Evolutionary conservation across 1,140 invertebrate species (phyloP).

Genomic region (Aphidius ervi): DNA sequence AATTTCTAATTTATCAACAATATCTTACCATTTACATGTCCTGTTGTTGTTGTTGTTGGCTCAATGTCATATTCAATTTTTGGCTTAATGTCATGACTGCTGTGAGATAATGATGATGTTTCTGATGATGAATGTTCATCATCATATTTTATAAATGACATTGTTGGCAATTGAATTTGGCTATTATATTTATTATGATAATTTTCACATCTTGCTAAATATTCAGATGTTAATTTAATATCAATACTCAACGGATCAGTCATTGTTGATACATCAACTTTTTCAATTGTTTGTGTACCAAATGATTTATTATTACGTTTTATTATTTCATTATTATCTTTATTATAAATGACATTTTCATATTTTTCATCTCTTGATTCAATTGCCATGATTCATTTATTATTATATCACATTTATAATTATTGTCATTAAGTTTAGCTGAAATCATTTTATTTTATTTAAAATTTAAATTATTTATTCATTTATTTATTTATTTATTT

Average conservation of each 20-base stretch:
- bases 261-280: constrained; percentile 56
- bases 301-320: constrained; percentile 39
- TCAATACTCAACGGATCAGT: constrained; percentile 53
- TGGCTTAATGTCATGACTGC: constrained; percentile 35
- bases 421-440: no score
- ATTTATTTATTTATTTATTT: neutral
- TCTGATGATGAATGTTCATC: no score
- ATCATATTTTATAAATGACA: no score
- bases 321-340: constrained; percentile 41
- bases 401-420: neutral
- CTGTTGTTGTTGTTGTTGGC: constrained; percentile 30
- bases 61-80: constrained; percentile 46
- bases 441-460: neutral
- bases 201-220: constrained; percentile 47
- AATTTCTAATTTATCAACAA: neutral
- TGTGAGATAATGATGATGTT: constrained; percentile 28
- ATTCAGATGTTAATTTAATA: constrained; percentile 48
- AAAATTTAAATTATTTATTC: neutral
- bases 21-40: constrained; percentile 43
- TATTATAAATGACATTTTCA: constrained; percentile 11
- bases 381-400: constrained; percentile 40
- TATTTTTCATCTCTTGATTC: constrained; percentile 32
- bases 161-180: no score
- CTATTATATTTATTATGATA: neutral
- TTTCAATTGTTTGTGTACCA: constrained; percentile 44